phyloP scores from a whole-genome alignment of 2,888 invertebrate species.

The Plebejus argus region DNA sequence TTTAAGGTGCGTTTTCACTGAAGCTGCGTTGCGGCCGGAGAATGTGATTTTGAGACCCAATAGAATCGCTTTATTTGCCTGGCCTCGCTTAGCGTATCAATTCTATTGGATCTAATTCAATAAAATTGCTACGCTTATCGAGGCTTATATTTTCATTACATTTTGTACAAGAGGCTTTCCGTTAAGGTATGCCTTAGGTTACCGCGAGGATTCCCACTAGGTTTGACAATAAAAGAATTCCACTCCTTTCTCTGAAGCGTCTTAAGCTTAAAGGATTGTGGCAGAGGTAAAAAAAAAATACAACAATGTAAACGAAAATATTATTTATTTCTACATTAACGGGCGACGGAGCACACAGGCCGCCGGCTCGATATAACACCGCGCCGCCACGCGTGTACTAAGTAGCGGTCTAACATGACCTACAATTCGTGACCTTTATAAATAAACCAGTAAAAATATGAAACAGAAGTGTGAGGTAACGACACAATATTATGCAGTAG shows the following conservation, averaged over 20 bases:
- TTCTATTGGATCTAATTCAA: no score
- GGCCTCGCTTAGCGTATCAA: no score
- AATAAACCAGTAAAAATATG: constrained; percentile 69
- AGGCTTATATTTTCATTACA: no score
- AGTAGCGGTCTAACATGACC: constrained; percentile 65
- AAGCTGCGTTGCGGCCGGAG: no score
- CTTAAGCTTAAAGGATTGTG: constrained; percentile 22
- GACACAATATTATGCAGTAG: constrained; percentile 60
- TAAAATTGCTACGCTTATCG: no score
- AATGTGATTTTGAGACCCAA: no score
- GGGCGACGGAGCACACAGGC: constrained; percentile 58
- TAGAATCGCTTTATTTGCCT: no score
- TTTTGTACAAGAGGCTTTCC: no score
- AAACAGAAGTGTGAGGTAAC: constrained; percentile 77
- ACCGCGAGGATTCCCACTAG: background rate
- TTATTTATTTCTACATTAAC: constrained; percentile 79
- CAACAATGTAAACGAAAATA: constrained; percentile 77
- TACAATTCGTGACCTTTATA: constrained; percentile 62
- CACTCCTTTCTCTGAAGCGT: background rate
- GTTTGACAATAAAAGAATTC: background rate
- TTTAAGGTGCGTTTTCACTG: no score
- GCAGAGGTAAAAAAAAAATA: constrained; percentile 56
- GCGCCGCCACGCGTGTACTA: constrained; percentile 67
- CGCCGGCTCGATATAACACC: constrained; percentile 52
- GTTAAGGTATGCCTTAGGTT: background rate